Conservation (phyloP, 2,888 invertebrate species). For the Lasioglossum morio region DNA sequence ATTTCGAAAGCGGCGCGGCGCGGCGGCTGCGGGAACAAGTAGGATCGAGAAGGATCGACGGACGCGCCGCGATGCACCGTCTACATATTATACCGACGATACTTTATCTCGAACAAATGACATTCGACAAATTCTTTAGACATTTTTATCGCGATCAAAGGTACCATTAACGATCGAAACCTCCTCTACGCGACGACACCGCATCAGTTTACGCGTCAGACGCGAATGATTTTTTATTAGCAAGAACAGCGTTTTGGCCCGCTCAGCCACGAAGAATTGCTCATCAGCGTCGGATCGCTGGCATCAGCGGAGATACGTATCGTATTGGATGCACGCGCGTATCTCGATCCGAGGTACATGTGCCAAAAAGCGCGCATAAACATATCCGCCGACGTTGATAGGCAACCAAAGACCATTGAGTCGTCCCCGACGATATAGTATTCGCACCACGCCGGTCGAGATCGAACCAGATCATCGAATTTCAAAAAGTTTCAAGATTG, state of each 20-base stretch:
- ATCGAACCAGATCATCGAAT: background rate
- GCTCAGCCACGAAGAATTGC: background rate
- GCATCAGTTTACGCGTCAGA: too few relatives aligned
- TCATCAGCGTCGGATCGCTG: background rate
- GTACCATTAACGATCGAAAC: too few relatives aligned
- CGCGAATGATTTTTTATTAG: too few relatives aligned
- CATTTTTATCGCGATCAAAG: too few relatives aligned
- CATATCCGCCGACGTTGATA: conserved; percentile 42
- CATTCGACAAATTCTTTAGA: too few relatives aligned
- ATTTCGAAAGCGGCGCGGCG: background rate
- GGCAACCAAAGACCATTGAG: conserved; percentile 10
- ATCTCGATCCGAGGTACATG: conserved; percentile 24
- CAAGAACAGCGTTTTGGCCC: too few relatives aligned
- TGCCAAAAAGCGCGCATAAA: conserved; percentile 56
- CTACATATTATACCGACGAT: too few relatives aligned
- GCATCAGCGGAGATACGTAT: background rate
- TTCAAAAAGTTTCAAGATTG: too few relatives aligned
- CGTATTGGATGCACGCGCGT: conserved; percentile 33
- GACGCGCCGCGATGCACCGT: background rate
- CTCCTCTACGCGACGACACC: too few relatives aligned
- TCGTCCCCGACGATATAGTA: conserved; percentile 29
- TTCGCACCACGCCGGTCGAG: conserved; percentile 24
- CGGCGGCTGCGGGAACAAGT: background rate
- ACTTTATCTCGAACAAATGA: too few relatives aligned
- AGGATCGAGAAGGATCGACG: background rate